Conservation (phyloP, 2,888 invertebrate species). For the Acanthacorydalis orientalis region DNA sequence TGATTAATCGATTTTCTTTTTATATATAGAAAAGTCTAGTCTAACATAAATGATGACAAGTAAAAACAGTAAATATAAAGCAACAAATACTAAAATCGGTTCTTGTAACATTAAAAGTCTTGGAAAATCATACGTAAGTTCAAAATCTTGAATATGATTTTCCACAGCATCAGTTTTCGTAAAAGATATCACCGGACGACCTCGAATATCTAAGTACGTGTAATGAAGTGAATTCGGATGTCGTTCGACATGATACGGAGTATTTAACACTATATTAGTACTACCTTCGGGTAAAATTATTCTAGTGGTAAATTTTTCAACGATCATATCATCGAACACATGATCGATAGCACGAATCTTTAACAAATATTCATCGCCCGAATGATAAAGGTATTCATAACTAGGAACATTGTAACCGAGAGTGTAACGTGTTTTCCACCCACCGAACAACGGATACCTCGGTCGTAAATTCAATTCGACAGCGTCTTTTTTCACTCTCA, state of each 20-base stretch:
- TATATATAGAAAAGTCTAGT: slow-evolving; percentile 78
- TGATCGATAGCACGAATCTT: slow-evolving; percentile 94
- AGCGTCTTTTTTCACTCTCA: slow-evolving; percentile 73
- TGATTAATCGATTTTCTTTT: slow-evolving; percentile 1
- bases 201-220: slow-evolving; percentile 90
- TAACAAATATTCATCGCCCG: slow-evolving; percentile 62
- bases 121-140: slow-evolving; percentile 76
- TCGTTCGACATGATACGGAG: slow-evolving; percentile 68
- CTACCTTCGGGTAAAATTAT: slow-evolving; percentile 91
- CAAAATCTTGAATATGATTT: slow-evolving; percentile 90
- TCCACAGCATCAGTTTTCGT: slow-evolving; percentile 78
- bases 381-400: slow-evolving; percentile 82
- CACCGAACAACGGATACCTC: slow-evolving; percentile 94
- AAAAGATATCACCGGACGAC: slow-evolving; percentile 75
- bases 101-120: slow-evolving; percentile 78
- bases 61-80: slow-evolving; percentile 78
- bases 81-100: slow-evolving; percentile 74
- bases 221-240: slow-evolving; percentile 60
- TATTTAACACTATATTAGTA: slow-evolving; percentile 57
- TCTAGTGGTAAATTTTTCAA: slow-evolving; percentile 75
- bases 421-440: slow-evolving; percentile 96
- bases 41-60: slow-evolving; percentile 86
- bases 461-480: slow-evolving; percentile 94
- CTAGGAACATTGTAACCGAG: slow-evolving; percentile 96
- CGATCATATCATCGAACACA: slow-evolving; percentile 89